Percentiles rank a stretch among this genome's conserved stretches.
phyloP scores from a whole-genome alignment of 1,140 invertebrate species.

The Arctopsyche grandis region DNA sequence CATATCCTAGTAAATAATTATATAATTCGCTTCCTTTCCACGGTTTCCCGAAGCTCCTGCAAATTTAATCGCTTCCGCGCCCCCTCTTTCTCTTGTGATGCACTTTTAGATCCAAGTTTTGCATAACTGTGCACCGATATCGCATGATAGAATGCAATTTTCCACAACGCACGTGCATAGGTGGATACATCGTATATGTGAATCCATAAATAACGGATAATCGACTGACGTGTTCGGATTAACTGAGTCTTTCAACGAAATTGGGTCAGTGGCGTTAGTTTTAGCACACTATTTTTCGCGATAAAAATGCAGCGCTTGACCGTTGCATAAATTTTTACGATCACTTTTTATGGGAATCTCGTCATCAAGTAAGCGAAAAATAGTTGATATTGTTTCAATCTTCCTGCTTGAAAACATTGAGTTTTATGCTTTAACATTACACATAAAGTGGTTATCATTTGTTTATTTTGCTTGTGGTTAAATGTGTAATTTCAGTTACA shows the following conservation, averaged over 20 bases:
- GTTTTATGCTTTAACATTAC: no score
- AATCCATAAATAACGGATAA: constrained; percentile 36
- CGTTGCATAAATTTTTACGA: no score
- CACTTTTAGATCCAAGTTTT: background rate
- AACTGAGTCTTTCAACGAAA: background rate
- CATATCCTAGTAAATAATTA: background rate
- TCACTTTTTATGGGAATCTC: no score
- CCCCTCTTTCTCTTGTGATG: no score
- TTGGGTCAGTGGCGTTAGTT: constrained; percentile 1
- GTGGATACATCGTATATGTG: background rate
- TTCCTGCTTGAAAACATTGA: no score
- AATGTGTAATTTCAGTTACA: no score
- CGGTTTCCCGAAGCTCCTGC: background rate
- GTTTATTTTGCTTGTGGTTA: no score
- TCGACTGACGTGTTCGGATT: constrained; percentile 26
- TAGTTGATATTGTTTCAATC: no score
- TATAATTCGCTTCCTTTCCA: background rate
- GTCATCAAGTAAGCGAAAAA: no score
- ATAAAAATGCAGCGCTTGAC: no score
- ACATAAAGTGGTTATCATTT: no score
- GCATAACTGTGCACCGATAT: constrained; percentile 16
- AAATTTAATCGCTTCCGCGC: constrained; percentile 11
- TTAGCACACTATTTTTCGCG: background rate
- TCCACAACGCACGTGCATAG: background rate
- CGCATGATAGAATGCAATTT: constrained; percentile 42